A percentile compares a stretch with the other conserved stretches of the same genome.
Evolutionary conservation across 2,113 vertebrate species (phyloP).

Genomic region (Gavia stellata): DNA sequence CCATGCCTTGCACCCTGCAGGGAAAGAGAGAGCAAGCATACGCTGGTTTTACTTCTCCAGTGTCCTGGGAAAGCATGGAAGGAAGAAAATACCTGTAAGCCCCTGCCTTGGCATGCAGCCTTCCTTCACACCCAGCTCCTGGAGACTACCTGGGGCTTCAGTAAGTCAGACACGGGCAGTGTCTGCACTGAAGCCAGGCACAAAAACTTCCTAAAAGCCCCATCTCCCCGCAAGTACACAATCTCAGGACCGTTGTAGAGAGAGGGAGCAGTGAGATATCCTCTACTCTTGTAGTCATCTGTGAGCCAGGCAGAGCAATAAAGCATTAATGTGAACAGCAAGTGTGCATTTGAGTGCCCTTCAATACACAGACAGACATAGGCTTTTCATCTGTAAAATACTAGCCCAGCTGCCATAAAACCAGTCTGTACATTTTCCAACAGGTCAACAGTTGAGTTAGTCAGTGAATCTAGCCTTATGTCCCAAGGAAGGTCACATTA

Average conservation of each 20-base stretch:
- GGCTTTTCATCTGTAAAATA: neutral
- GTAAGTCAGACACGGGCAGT: accelerated
- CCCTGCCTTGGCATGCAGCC: neutral
- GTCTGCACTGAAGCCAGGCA: neutral
- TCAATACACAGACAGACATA: neutral
- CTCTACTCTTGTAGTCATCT: neutral
- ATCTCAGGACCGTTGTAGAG: neutral
- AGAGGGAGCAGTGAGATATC: neutral
- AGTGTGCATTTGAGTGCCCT: neutral
- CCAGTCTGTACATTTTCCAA: neutral
- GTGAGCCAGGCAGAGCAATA: neutral
- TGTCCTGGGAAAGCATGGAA: neutral
- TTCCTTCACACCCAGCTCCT: neutral
- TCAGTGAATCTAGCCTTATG: neutral
- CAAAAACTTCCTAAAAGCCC: neutral
- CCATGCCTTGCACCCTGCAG: neutral
- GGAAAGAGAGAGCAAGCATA: neutral
- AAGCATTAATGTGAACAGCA: neutral
- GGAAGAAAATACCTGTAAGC: neutral
- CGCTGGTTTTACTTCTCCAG: neutral
- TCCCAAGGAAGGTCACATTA: neutral
- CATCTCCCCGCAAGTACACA: neutral
- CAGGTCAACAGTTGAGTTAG: neutral
- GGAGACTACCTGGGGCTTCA: neutral
- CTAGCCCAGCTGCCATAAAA: neutral